Evolutionary conservation across 53 echinoderm and acorn worm genomes (phyloP).

Genomic region (Astropecten irregularis): DNA sequence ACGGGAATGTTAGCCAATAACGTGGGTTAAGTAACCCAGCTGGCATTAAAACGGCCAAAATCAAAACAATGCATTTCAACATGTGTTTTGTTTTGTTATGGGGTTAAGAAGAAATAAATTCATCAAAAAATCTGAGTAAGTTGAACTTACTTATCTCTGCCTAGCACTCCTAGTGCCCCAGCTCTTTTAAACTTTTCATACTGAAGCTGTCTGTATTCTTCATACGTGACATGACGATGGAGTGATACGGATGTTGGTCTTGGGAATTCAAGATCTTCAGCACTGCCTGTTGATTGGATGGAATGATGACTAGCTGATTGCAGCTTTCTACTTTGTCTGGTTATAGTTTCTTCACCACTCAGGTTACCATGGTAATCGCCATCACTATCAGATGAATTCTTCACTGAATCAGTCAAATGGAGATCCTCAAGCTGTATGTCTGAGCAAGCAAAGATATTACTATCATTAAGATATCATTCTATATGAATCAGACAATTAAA

Average conservation of each 20-base stretch:
- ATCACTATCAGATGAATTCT: constrained; percentile 80
- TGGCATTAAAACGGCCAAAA: too few relatives aligned
- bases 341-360: constrained; percentile 16
- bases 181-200: constrained; percentile 96
- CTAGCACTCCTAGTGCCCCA: constrained; percentile 89
- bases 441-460: constrained; percentile 5
- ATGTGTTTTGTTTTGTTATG: too few relatives aligned
- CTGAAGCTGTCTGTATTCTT: constrained; percentile 91
- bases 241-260: constrained; percentile 88
- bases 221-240: constrained; percentile 91
- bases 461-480: background rate
- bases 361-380: constrained; percentile 63
- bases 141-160: constrained; percentile 82
- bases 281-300: constrained; percentile 61
- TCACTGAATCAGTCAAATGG: constrained; percentile 73
- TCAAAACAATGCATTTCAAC: too few relatives aligned
- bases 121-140: background rate
- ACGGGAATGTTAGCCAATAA: too few relatives aligned
- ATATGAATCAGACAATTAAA: background rate
- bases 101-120: too few relatives aligned
- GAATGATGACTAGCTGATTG: constrained; percentile 69
- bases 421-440: constrained; percentile 87
- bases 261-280: constrained; percentile 88
- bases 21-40: too few relatives aligned
- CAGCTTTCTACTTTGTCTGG: constrained; percentile 22